Base-by-base conservation (phyloP, 2,113 vertebrate genomes). In the Gavialis gangeticus region DNA sequence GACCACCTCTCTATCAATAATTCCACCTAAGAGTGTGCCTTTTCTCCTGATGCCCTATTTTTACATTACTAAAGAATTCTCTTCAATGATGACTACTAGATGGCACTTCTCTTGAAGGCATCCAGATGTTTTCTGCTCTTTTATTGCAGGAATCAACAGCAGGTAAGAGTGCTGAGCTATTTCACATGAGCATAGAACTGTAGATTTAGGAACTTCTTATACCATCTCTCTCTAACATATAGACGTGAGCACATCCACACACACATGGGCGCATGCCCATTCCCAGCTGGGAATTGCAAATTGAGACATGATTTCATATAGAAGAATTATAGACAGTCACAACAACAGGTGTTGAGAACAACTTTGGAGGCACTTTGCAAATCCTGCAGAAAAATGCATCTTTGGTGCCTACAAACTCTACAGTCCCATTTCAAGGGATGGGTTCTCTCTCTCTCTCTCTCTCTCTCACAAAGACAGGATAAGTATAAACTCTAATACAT, bases 211-310 rank as follows among this genome's bases (percentile, higher is more conserved):
- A 69, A 34, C 19, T 69, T 46, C 46, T 46, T 46, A 46, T 57
- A 5, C 82, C n/a, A 69, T 46, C 73, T 84, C 10, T 30, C 69
- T 71, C 30, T 10, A 34, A 12, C 57, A 46, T 59, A 81, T 54
- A 7, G 5, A 71, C 4, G 6, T 0, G 0, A 4, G 15, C 7
- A 13, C 1, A 28, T 75, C 28, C 60, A 24, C n/a, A n/a, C 25
- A 58, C 30, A 58, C 10, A 46, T 46, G 46, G 46, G 7, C 8
- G 46, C 46, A 46, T 46, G 46, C 46, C 46, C 46, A 46, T 46
- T 46, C 46, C 46, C 60, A 82, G 11, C 15, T 67, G 77, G 69
- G 78, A 82, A 78, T 56, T 21, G 6, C 14, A 18, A 79, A 62
- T 27, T 46, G 17, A 64, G 55, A 1, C 2, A 58, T 34, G 55